phyloP scores from a whole-genome alignment of 2,113 vertebrate species.

The Parus major region DNA sequence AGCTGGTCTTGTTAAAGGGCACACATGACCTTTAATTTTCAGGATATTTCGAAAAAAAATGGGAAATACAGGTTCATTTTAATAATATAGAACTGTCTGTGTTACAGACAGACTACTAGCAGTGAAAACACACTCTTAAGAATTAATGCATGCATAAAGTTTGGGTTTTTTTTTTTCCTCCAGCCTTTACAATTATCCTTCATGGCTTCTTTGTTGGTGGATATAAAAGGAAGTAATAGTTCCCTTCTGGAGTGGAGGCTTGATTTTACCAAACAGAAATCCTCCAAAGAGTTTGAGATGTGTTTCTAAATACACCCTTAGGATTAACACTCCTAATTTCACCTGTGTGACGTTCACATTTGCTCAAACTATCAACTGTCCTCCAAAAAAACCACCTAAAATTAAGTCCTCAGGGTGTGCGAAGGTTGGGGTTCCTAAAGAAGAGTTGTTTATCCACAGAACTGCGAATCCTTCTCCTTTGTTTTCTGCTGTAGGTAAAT shows the following conservation, averaged over 20 bases:
- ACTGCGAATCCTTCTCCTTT: neutral
- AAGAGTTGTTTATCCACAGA: neutral
- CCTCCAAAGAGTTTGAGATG: neutral
- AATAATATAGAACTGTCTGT: neutral
- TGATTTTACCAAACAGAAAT: neutral
- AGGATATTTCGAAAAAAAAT: neutral
- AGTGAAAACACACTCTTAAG: neutral
- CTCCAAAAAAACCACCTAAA: neutral
- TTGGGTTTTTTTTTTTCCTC: rapidly evolving
- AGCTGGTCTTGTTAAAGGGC: neutral
- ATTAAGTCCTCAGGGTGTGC: neutral
- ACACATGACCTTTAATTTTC: neutral
- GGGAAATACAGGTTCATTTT: neutral
- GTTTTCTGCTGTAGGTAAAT: neutral
- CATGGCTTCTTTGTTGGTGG: neutral
- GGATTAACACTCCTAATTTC: neutral
- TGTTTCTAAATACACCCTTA: neutral
- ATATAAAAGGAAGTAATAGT: neutral
- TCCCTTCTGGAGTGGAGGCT: neutral
- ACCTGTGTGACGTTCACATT: neutral
- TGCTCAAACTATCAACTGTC: neutral
- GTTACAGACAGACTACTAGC: neutral
- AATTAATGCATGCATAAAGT: neutral
- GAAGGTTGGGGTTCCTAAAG: neutral
- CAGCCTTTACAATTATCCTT: neutral